Base-by-base conservation (phyloP, 2,888 invertebrate genomes). In the Biston betularia region DNA sequence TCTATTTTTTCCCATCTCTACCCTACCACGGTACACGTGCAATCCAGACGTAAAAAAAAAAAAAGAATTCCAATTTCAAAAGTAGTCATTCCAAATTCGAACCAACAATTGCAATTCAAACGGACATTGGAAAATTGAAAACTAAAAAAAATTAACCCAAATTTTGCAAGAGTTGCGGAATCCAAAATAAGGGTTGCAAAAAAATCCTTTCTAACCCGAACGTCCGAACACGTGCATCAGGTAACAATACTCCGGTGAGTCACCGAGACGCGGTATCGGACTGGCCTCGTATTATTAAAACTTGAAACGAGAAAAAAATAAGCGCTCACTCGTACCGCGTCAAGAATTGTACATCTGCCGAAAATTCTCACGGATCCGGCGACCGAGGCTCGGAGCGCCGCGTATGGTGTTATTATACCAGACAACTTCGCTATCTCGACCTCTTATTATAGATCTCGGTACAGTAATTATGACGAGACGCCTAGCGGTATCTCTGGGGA, bases 271-370 rank as follows among this genome's bases (percentile, higher is more conserved):
- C 83, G 88, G 87, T 87, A 88, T 81, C 86, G 83, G 82, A 78
- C 77, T 81, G 82, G 82, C 85, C 88, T 83, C 84, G 86, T 91
- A 91, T 91, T 93, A 93, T 92, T 89, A 91, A 80, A 83, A 66
- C 56, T 42, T 38, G 77, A 79, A 80, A 82, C 80, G 58, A 79
- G 52, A 85, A 84, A 90, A 91, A 91, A 89, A 89, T 89, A 91
- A 91, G 89, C 89, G 91, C 83, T 90, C 89, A 85, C 89, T 89
- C 89, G 89, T 84, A 86, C 87, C 86, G 88, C 88, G 88, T 89
- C 90, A 90, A 92, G 91, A 92, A 93, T 92, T 93, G 93, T 92
- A 93, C 94, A 94, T 94, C 94, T 94, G 94, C 93, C 93, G 90
- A 93, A 94, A 93, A 86, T 93, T 94, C 94, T 94, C 94, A 94